phyloP scores from a whole-genome alignment of 2,888 invertebrate species.

The Drosophila fulvimacula region DNA sequence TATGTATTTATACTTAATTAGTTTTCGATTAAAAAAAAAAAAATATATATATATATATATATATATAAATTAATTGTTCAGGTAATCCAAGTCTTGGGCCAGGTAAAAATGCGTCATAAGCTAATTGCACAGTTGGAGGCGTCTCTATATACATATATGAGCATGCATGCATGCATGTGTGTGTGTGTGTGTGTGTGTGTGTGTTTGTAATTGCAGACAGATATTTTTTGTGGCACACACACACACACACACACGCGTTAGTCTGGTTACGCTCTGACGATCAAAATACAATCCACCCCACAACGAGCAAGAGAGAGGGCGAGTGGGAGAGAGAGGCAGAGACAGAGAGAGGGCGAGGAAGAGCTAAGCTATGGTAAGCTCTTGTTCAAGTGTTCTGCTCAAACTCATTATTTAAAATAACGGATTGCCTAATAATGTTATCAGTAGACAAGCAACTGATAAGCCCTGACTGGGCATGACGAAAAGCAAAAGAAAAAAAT shows the following conservation, averaged over 20 bases:
- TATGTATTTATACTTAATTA: constrained; percentile 4
- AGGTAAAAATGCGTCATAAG: constrained; percentile 31
- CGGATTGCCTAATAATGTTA: constrained; percentile 51
- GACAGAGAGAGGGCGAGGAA: not conserved
- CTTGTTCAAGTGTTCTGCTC: constrained; percentile 32
- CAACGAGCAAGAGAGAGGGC: not conserved
- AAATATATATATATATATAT: too few relatives aligned
- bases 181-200: constrained; percentile 8
- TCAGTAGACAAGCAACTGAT: constrained; percentile 43
- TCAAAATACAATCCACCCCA: constrained; percentile 63
- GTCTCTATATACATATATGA: constrained; percentile 11
- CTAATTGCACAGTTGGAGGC: constrained; percentile 43
- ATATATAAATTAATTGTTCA: constrained; percentile 1
- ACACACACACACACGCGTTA: constrained; percentile 49
- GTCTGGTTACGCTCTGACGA: constrained; percentile 75
- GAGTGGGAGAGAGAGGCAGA: not conserved
- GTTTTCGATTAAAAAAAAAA: not conserved
- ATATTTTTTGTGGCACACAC: constrained; percentile 68
- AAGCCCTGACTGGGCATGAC: constrained; percentile 45
- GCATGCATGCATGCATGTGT: constrained; percentile 1
- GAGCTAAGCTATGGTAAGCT: constrained; percentile 17
- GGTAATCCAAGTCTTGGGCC: constrained; percentile 13
- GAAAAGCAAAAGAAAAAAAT: constrained; percentile 1
- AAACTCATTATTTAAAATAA: constrained; percentile 39
- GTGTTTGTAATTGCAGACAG: constrained; percentile 61